Evolutionary conservation across 1,140 invertebrate genomes (phyloP), one percentile per base, ranked within the genome.

Genomic region (Ceratitis capitata): DNA sequence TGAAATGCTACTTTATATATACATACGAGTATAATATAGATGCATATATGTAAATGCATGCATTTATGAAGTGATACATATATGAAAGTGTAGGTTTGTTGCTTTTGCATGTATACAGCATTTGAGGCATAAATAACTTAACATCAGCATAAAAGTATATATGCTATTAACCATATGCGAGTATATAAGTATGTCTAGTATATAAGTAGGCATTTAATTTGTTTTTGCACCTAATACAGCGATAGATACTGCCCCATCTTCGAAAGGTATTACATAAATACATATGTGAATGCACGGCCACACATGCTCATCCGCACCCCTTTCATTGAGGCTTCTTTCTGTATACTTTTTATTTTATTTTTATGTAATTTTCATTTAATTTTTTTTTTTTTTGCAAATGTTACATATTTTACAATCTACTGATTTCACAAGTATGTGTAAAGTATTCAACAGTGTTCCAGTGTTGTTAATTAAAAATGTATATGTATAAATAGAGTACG

Each of bases 401-500:
- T 69, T 69, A 69, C 61, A 69, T 69, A 69, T 69, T 69, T 39
- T 39, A 69, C 61, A 29, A 19, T 39, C 16, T 69, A 16, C 29
- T 69, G 61, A 69, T 5, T 69, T 69, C n/a, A 69, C 4, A 19
- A 69, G 61, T 39, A 32, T 35, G 32, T 23, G 51, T 56, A n/a
- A 56, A 56, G 23, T 32, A 69, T 69, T 32, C 61, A 69, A 19
- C 32, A 69, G 32, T 35, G 61, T 69, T 69, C 9, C 32, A 69
- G 32, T 35, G 61, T 69, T 69, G 61, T 69, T 69, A 69, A 69
- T 69, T 69, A 69, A 69, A 69, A 69, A 32, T 69, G 32, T 69
- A 69, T 32, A n/a, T n/a, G n/a, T n/a, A 69, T 35, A 69, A 69
- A 35, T 69, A 32, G 16, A 35, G n/a, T 53, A 53, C 9, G n/a